Conservation (phyloP, 2,797 vertebrate genomes). For the Micropoecilia bifurca region DNA sequence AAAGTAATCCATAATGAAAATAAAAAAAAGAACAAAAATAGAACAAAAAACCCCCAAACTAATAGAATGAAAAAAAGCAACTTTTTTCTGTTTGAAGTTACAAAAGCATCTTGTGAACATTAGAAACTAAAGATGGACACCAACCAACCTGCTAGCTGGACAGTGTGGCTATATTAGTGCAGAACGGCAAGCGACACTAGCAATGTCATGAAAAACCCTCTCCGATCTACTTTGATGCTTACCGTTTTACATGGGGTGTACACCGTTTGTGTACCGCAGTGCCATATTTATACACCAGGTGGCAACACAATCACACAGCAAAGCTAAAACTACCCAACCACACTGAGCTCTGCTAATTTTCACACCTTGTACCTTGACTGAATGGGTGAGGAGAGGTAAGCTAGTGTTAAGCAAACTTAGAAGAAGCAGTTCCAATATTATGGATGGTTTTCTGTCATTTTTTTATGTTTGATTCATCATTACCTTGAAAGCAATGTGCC, state of each 20-base stretch:
- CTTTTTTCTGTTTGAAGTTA: conserved; percentile 46
- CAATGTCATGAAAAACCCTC: conserved; percentile 24
- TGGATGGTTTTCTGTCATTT: conserved; percentile 7
- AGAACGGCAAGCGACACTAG: conserved; percentile 23
- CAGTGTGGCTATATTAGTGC: conserved; percentile 35
- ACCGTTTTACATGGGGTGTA: conserved; percentile 16
- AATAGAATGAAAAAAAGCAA: conserved; percentile 40
- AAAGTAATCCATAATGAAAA: conserved; percentile 70
- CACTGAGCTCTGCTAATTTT: conserved; percentile 31
- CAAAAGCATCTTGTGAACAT: conserved; percentile 44
- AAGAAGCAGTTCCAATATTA: conserved; percentile 20
- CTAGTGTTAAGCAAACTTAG: conserved; percentile 1
- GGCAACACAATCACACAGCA: conserved; percentile 57
- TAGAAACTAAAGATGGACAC: conserved; percentile 40
- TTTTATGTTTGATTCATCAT: conserved; percentile 1
- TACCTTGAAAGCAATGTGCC: conserved; percentile 14
- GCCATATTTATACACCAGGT: conserved; percentile 61
- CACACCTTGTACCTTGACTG: conserved; percentile 30
- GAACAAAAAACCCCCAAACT: conserved; percentile 47
- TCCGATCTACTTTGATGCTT: conserved; percentile 17
- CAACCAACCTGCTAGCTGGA: conserved; percentile 34
- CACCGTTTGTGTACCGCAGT: conserved; percentile 33
- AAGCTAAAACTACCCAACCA: conserved; percentile 16
- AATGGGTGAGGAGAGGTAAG: conserved; percentile 7
- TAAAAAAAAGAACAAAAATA: conserved; percentile 57